Conservation (phyloP, 2,797 vertebrate genomes). For the Jordanella pulchra region DNA sequence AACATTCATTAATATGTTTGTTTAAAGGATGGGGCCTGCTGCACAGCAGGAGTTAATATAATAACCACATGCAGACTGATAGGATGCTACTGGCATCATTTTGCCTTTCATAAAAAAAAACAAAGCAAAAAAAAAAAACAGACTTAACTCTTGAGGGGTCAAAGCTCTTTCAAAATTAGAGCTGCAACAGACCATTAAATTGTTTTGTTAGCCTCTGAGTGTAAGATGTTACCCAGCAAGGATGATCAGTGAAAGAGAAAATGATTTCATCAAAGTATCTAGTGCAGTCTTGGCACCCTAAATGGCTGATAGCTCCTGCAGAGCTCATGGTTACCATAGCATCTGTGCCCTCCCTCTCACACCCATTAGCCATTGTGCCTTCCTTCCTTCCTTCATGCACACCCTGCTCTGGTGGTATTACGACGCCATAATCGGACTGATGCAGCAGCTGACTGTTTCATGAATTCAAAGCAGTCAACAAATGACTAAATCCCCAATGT, state of each 20-base stretch:
- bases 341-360: slow-evolving; percentile 57
- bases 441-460: slow-evolving; percentile 56
- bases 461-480: slow-evolving; percentile 11
- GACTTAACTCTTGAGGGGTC: not conserved
- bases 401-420: slow-evolving; percentile 47
- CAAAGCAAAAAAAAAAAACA: slow-evolving; percentile 6
- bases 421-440: slow-evolving; percentile 56
- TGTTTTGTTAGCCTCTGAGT: not conserved
- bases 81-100: slow-evolving; percentile 2
- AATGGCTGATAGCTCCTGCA: slow-evolving; percentile 42
- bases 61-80: slow-evolving; percentile 12
- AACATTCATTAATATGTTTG: slow-evolving; percentile 73
- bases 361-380: slow-evolving; percentile 48
- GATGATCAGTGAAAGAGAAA: not conserved
- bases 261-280: slow-evolving; percentile 23
- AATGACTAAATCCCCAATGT: slow-evolving; percentile 6
- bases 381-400: slow-evolving; percentile 44
- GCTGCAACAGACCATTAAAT: not conserved
- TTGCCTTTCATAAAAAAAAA: slow-evolving; percentile 12
- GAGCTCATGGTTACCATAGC: slow-evolving; percentile 64
- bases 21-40: slow-evolving; percentile 49
- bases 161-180: not conserved
- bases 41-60: slow-evolving; percentile 51
- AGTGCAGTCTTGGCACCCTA: slow-evolving; percentile 26
- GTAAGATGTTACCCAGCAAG: not conserved